These are phyloP conservation scores for Anguilla rostrata DNA, from an alignment of 2,113 vertebrate genomes.

Conservation along the genomic window DNA sequence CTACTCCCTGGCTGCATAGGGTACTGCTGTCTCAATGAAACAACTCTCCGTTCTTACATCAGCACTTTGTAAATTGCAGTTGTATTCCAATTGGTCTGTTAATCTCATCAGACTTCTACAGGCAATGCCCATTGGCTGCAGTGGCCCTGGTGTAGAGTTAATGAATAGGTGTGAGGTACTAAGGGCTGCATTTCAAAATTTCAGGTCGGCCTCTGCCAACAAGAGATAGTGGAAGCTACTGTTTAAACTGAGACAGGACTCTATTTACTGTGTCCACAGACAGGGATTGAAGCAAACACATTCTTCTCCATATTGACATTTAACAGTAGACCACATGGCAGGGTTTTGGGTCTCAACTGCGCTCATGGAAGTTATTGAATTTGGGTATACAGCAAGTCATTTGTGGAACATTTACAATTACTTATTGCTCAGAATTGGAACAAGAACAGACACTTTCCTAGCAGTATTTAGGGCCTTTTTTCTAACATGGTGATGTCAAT, in stretches of 20 bases:
- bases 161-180: conserved; percentile 28
- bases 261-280: conserved; percentile 42
- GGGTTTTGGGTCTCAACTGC: not conserved
- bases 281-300: conserved; percentile 6
- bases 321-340: not conserved
- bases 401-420: not conserved
- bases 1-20: not conserved
- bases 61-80: conserved; percentile 18
- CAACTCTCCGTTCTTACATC: conserved; percentile 22
- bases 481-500: not conserved
- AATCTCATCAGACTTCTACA: conserved; percentile 32
- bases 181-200: conserved; percentile 10
- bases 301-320: conserved; percentile 1
- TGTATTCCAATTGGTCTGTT: conserved; percentile 30
- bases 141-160: conserved; percentile 15
- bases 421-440: not conserved
- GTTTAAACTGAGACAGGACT: conserved; percentile 21
- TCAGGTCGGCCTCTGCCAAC: not conserved
- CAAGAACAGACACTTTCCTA: not conserved
- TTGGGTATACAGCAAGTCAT: not conserved
- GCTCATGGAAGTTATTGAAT: not conserved
- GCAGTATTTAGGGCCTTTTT: not conserved
- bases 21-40: not conserved
- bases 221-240: conserved; percentile 14
- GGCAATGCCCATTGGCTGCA: not conserved